Conservation (phyloP, 2,113 vertebrate genomes). For the human (Homo sapiens) region GRCh38 chr1:209325001-209325500, state of each 20-base stretch:
- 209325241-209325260: conserved; percentile 76
- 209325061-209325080: conserved; percentile 84
- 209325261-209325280: conserved; percentile 75
- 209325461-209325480: background rate
- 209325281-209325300: conserved; percentile 51
- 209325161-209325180: conserved; percentile 83
- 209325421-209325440: background rate
- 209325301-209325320: background rate
- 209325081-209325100: conserved; percentile 82
- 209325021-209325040: conserved; percentile 88
- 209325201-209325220: conserved; percentile 90
- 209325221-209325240: conserved; percentile 85
- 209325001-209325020: conserved; percentile 93
- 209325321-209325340: background rate
- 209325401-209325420: background rate
- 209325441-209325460: background rate
- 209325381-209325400: conserved; percentile 59
- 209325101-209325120: conserved; percentile 86
- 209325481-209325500: background rate
- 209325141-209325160: conserved; percentile 82
- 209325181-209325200: conserved; percentile 89
- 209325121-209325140: conserved; percentile 87
- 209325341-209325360: background rate
- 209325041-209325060: conserved; percentile 95
- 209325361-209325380: conserved; percentile 33